Percentiles rank a stretch among this genome's conserved stretches.
Evolutionary conservation across 2,113 vertebrate genomes (phyloP).

Genomic region (Crotalus helleri): DNA sequence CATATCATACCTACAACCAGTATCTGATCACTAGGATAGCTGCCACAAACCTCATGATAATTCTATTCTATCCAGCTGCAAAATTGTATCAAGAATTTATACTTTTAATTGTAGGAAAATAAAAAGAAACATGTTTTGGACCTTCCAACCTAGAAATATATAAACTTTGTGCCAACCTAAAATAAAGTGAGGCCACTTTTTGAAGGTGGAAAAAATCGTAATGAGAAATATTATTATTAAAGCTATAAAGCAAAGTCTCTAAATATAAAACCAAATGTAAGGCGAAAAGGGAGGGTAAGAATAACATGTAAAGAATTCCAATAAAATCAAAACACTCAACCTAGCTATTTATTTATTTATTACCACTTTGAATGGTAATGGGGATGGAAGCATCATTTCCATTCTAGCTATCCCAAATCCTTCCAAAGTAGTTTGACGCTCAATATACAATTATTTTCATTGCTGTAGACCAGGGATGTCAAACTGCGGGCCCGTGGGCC

Average conservation of each 20-base stretch:
- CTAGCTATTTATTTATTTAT: not conserved
- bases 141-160: not conserved
- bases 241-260: not conserved
- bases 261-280: not conserved
- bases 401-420: not conserved
- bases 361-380: not conserved
- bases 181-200: not conserved
- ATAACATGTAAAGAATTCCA: not conserved
- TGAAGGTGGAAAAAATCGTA: not conserved
- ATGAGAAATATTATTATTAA: not conserved
- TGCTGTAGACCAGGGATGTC: not conserved
- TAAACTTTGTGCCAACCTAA: not conserved
- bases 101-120: not conserved
- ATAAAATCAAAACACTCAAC: not conserved
- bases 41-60: not conserved
- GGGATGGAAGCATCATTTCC: not conserved
- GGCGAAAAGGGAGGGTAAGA: not conserved
- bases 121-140: not conserved
- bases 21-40: not conserved
- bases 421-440: not conserved
- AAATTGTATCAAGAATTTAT: not conserved
- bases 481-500: too few relatives aligned
- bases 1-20: not conserved
- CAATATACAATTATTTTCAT: not conserved
- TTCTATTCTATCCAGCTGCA: not conserved